These are phyloP conservation scores for Porites cylindrica DNA, from an alignment of 92 coral and sea anemone species.

Conservation along the genomic window DNA sequence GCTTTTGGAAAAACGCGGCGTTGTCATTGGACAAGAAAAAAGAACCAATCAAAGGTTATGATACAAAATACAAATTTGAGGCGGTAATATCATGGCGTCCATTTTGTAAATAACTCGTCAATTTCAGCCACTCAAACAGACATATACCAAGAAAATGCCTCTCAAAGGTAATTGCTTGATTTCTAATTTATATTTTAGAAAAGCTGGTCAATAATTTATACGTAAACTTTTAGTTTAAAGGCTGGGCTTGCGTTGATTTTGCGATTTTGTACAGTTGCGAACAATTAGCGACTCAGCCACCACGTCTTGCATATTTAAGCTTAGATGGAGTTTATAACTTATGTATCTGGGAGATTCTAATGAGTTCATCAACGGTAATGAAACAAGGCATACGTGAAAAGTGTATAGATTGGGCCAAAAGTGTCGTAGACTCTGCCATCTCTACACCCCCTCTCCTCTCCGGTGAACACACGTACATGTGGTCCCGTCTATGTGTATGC, in stretches of 20 bases:
- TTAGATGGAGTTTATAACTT: too few species aligned
- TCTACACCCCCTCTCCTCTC: too few species aligned
- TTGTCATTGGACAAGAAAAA: conserved; percentile 3
- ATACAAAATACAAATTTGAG: conserved; percentile 61
- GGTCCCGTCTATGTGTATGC: too few species aligned
- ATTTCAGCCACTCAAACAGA: not conserved
- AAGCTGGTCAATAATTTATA: not conserved
- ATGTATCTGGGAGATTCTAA: too few species aligned
- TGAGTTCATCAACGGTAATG: too few species aligned
- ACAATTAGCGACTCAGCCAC: too few species aligned
- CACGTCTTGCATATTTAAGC: too few species aligned
- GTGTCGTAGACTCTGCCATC: too few species aligned
- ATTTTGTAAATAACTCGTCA: not conserved
- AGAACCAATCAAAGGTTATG: conserved; percentile 61
- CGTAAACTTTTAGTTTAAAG: not conserved
- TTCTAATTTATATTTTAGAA: not conserved
- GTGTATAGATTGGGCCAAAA: too few species aligned
- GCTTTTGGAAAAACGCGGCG: not conserved
- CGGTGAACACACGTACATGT: too few species aligned
- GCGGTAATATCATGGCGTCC: not conserved
- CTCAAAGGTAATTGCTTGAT: conserved; percentile 19
- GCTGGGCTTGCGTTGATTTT: not conserved
- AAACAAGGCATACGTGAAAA: too few species aligned
- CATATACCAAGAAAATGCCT: not conserved
- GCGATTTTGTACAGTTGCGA: not conserved